Evolutionary conservation across 2,888 invertebrate genomes (phyloP).

Genomic region (Perizoma affinitatum): DNA sequence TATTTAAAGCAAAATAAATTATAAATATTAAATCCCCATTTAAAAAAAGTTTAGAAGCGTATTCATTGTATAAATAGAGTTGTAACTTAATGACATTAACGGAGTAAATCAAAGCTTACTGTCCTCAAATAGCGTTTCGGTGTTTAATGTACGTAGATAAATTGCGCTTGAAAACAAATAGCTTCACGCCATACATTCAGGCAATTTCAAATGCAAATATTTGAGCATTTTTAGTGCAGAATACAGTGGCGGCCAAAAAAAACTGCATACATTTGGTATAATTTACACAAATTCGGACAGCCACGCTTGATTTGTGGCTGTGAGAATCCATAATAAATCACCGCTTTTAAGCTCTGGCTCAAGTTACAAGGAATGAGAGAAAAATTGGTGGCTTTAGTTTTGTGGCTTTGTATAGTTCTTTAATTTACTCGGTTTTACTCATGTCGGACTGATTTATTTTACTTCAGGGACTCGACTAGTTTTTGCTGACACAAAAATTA

Average conservation of each 20-base stretch:
- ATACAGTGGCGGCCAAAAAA: conserved; percentile 51
- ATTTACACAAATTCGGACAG: conserved; percentile 71
- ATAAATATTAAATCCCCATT: too few species aligned
- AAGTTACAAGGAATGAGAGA: conserved; percentile 33
- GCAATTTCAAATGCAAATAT: conserved; percentile 37
- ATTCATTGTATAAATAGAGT: too few species aligned
- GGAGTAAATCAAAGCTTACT: neutral
- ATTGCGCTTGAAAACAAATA: conserved; percentile 13
- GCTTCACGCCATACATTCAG: conserved; percentile 16
- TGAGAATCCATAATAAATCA: conserved; percentile 71
- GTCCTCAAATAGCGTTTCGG: neutral
- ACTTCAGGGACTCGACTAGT: conserved; percentile 8
- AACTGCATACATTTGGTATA: conserved; percentile 53
- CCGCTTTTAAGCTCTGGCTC: conserved; percentile 45
- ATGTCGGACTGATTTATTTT: conserved; percentile 26
- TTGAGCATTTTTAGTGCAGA: conserved; percentile 50
- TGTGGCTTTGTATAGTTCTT: conserved; percentile 15
- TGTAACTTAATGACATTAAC: too few species aligned
- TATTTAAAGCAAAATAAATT: too few species aligned
- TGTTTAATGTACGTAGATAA: neutral
- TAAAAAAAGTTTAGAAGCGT: too few species aligned
- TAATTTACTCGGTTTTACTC: conserved; percentile 18
- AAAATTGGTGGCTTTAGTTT: conserved; percentile 22
- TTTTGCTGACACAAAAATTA: too few species aligned
- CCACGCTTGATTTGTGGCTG: conserved; percentile 70